Percentiles rank a stretch among this genome's conserved stretches.
Conservation (phyloP, 2,797 vertebrate species). For the Micropoecilia bifurca region DNA sequence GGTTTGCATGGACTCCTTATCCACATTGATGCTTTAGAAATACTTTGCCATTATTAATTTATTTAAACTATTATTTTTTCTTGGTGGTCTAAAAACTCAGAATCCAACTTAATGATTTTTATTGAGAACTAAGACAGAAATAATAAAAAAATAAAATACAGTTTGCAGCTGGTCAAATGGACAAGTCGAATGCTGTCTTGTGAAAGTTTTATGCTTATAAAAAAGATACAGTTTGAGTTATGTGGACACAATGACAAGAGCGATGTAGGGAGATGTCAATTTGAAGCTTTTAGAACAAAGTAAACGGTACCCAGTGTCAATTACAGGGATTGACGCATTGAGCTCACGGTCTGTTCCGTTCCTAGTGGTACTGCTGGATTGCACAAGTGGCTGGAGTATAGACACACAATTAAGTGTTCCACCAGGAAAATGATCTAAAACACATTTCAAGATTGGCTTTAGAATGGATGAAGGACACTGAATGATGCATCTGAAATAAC, state of each 20-base stretch:
- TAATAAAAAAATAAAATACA: background rate
- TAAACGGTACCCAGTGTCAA: background rate
- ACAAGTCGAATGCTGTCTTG: background rate
- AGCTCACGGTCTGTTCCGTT: background rate
- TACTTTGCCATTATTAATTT: background rate
- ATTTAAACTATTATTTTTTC: background rate
- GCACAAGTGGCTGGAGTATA: background rate
- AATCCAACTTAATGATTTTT: background rate
- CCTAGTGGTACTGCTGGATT: background rate
- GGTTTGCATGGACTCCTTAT: background rate
- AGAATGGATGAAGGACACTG: background rate
- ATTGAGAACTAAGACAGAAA: background rate
- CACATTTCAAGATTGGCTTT: background rate
- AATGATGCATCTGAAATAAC: background rate
- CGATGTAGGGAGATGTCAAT: background rate
- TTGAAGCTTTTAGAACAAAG: background rate
- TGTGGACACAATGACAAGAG: background rate
- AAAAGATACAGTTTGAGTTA: background rate
- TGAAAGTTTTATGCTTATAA: background rate
- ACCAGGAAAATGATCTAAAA: background rate
- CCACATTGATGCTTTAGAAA: background rate
- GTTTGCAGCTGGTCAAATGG: background rate
- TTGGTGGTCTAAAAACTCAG: background rate
- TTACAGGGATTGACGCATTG: background rate
- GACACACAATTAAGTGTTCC: background rate